Base-by-base conservation (phyloP, 1,140 invertebrate genomes). In the Atta colombica region DNA sequence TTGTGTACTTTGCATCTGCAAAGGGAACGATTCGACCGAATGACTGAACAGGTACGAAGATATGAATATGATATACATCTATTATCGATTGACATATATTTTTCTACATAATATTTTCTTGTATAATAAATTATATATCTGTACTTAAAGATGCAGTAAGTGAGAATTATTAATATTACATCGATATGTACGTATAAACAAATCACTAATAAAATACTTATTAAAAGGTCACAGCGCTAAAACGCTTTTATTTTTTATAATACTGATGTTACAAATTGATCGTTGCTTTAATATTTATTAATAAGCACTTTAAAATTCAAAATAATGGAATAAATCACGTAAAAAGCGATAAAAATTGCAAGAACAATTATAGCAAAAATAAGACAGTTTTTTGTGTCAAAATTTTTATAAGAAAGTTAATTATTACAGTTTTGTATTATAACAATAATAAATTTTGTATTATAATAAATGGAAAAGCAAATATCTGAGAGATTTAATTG, bases 181-280 rank as follows among this genome's bases (percentile, higher is more conserved):
- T 39, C 61, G 61, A 35, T 35, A 28, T 25, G 14, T 25, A 28
- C 28, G 16, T 14, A 14, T 2, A 66, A 53, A 53, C 8, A 39
- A 69, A 18, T 18, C 8, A 39, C 12, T 6, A 58, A 55, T 49
- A 77, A 77, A 65, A 55, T 81, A 21, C 35, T 18, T 65, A n/a
- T 69, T 69, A 81, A 81, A 45, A 51, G 1, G 49, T 69, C 35
- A 28, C n/a, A n/a, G 31, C n/a, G 31, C 5, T 25, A 3, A 66
- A 31, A 25, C 18, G 3, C 4, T 39, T 58, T 18, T 8, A 12
- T 21, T 69, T 81, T 39, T 69, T 25, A 45, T 45, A 31, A 65
- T 51, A 51, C n/a, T 21, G 7, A 55, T 31, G 49, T 81, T 81
- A 81, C 69, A 81, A 81, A 69, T 69, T 58, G 5, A 81, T 18